phyloP scores from a whole-genome alignment of 2,888 invertebrate genomes.

The Rhingia campestris region DNA sequence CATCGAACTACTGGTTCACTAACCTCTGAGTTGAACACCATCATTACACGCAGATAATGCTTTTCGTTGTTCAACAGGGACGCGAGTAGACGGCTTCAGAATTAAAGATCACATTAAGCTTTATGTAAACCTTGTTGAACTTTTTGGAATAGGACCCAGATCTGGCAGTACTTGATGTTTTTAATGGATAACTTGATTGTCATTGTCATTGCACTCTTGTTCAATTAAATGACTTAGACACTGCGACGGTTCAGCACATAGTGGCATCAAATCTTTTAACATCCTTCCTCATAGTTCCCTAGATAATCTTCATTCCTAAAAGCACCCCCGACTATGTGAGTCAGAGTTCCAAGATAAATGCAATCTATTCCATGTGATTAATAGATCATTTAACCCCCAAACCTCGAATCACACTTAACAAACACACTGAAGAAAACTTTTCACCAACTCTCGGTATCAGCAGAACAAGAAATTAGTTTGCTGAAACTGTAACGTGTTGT shows the following conservation, averaged over 20 bases:
- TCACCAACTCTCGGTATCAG: no score
- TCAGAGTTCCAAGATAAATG: no score
- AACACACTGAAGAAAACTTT: no score
- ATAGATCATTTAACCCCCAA: no score
- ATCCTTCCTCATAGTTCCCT: slow-evolving; percentile 84
- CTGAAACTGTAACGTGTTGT: no score
- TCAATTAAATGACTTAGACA: slow-evolving; percentile 16
- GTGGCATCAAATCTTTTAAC: slow-evolving; percentile 91
- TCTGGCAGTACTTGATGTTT: slow-evolving; percentile 78
- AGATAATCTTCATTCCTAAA: no score
- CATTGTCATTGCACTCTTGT: not conserved
- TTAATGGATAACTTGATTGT: not conserved
- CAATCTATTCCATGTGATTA: no score
- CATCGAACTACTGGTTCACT: slow-evolving; percentile 87
- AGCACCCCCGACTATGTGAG: no score
- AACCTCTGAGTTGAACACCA: slow-evolving; percentile 86
- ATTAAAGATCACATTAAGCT: slow-evolving; percentile 85
- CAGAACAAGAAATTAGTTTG: no score
- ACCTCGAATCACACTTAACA: no score
- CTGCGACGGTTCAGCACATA: slow-evolving; percentile 9
- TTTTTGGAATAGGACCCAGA: slow-evolving; percentile 83
- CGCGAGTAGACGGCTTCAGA: slow-evolving; percentile 81
- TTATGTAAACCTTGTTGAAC: slow-evolving; percentile 86
- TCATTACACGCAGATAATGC: slow-evolving; percentile 84
- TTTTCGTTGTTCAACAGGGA: slow-evolving; percentile 78